phyloP scores from a whole-genome alignment of 2,888 invertebrate species.

The Cryptus viduatorius region DNA sequence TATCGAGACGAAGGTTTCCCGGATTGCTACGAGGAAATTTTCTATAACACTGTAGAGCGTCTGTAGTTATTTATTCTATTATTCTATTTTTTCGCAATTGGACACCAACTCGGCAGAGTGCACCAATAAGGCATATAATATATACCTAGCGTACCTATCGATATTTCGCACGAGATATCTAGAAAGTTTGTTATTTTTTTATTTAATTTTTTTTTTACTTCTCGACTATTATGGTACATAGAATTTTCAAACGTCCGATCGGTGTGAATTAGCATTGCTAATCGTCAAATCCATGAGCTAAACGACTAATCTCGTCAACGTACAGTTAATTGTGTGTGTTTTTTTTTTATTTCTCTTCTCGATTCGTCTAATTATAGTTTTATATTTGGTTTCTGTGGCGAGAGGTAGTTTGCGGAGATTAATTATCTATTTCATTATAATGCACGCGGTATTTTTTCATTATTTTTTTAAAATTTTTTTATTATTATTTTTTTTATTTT shows the following conservation, averaged over 20 bases:
- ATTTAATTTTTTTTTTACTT: background rate
- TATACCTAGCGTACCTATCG: constrained; percentile 31
- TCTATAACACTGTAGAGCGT: constrained; percentile 18
- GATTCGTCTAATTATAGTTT: constrained; percentile 8
- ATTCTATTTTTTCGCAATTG: constrained; percentile 34
- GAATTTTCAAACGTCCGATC: constrained; percentile 36
- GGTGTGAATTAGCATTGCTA: constrained; percentile 32
- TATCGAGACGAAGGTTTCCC: constrained; percentile 1
- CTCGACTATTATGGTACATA: constrained; percentile 28
- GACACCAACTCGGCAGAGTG: constrained; percentile 17
- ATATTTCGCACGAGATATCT: constrained; percentile 55
- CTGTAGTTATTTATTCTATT: constrained; percentile 20
- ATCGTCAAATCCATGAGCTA: constrained; percentile 43
- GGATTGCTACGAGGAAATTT: constrained; percentile 19
- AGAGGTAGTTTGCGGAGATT: constrained; percentile 64
- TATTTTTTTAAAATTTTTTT: too few relatives aligned
- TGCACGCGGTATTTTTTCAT: constrained; percentile 38
- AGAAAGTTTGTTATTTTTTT: constrained; percentile 22
- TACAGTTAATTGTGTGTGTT: background rate
- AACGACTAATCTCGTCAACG: constrained; percentile 29
- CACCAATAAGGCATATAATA: constrained; percentile 49
- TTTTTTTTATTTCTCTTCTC: constrained; percentile 9
- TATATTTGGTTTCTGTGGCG: constrained; percentile 31
- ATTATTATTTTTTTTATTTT: constrained; percentile 4
- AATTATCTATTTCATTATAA: constrained; percentile 35